A percentile compares a stretch with the other conserved stretches of the same genome.
Evolutionary conservation across 2,113 vertebrate genomes (phyloP).

Genomic region (Mirza zaza): DNA sequence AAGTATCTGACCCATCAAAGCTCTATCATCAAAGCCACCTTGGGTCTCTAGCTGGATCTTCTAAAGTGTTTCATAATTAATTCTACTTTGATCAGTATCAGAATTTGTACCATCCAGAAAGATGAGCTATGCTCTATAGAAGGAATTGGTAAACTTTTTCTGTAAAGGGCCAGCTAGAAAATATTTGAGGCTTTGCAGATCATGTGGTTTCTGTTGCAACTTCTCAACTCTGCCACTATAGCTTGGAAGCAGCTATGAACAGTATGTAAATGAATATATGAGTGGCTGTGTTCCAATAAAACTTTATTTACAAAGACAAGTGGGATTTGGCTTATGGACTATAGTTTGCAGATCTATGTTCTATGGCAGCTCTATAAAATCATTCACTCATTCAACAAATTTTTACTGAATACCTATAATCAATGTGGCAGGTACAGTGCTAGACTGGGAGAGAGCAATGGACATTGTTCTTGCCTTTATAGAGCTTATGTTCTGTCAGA

Average conservation of each 20-base stretch:
- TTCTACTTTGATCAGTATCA: neutral
- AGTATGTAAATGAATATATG: neutral
- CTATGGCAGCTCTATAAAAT: neutral
- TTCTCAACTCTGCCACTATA: neutral
- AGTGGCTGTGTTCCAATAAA: neutral
- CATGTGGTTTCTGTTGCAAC: neutral
- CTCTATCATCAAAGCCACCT: neutral
- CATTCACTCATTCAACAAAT: neutral
- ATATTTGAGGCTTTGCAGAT: slow-evolving; percentile 24
- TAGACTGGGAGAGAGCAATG: neutral
- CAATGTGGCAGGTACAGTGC: neutral
- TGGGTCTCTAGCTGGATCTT: neutral
- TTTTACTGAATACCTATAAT: neutral
- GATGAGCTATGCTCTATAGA: neutral
- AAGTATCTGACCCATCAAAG: neutral
- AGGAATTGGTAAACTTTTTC: neutral
- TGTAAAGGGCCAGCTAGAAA: neutral
- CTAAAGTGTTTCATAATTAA: neutral
- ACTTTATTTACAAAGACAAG: slow-evolving; percentile 31
- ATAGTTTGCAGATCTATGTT: neutral
- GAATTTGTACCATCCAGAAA: neutral
- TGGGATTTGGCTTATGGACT: neutral
- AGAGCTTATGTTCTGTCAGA: neutral
- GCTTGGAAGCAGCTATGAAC: neutral
- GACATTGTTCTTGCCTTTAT: neutral